Evolutionary conservation across 2,888 invertebrate genomes (phyloP), one percentile per base, ranked within the genome.

Genomic region (Mayetiola destructor): DNA sequence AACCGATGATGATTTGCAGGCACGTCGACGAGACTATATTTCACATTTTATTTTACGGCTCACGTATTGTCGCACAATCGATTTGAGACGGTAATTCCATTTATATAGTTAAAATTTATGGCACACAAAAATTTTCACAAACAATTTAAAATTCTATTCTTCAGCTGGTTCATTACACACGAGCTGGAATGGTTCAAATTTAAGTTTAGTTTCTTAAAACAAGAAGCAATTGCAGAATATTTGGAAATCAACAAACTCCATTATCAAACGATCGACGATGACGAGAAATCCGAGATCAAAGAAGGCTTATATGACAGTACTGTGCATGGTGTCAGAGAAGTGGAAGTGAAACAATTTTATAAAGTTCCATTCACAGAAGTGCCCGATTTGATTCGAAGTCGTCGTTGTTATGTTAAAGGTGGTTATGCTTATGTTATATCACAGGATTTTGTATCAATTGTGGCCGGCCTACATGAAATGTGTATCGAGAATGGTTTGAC

Each of bases 1-100:
- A n/a, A 27, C 2, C 2, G 82, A 84, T 60, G 66, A 72, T 1
- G 83, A 85, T 65, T 67, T 82, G 42, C 79, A 82, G 66, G 80
- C 80, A 1, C 77, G 88, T 57, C 77, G 80, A 32, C 79, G 80
- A 60, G 97, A 99, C 71, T 85, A 89, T 65, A 79, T 95, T 56
- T 91, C 96, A 1, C 97, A 99, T 70, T 96, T 88, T 69, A 88
- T 96, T 64, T 75, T 97, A 3, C 78, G 95, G 58, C 72, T 99
- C 58, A 92, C 92, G 0, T 96, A 91, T 71, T 95, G 93, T 67
- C 79, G 87, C 65, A 84, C 85, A 21, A 87, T 88, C 62, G 93
- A 95, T 58, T 74, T 91, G 36, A 76, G 87, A 32, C 79, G 71
- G 69, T 68, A 61, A 39, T 32, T 29, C 20, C 12, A 23, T 27